Base-by-base conservation (phyloP, 2,113 vertebrate genomes). In the Gulo gulo region DNA sequence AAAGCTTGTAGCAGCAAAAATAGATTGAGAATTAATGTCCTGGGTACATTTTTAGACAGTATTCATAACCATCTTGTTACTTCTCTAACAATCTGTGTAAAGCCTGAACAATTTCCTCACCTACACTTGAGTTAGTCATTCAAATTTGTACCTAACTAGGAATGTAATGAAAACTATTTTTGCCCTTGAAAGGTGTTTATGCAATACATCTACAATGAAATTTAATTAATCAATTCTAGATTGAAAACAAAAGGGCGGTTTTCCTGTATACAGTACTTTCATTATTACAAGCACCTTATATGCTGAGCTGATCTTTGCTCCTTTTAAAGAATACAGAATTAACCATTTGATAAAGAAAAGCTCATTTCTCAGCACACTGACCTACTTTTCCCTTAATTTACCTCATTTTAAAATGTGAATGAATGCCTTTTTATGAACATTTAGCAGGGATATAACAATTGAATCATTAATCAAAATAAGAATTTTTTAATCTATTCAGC, bases 401-500 rank as follows among this genome's bases (percentile, higher is more conserved):
- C 61, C 52, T 96, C 92, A 91, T 81, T 96, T 96, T 78, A 84
- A 94, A 96, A 97, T 88, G 50, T 90, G 87, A 96, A 69, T 97
- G 87, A 94, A 97, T 89, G 73, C 34, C 21, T 80, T 96, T 94
- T 96, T 79, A 93, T 92, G 81, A 97, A 95, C 96, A 97, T 95
- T 97, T 97, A 97, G 47, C 59, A 73, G 16, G 91, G 71, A 91
- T 94, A 96, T 80, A 96, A 97, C 76, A 96, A 97, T 88, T 76
- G 71, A 94, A 94, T 95, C 80, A 95, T 92, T 96, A 88, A 92
- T 96, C 69, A 85, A 97, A 96, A 97, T 93, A 97, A 96, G 67
- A n/a, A 69, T 88, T 95, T 95, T 95, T 92, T 74, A 59, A 88
- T 91, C 63, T 93, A 69, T 91, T 97, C 76, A 88, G 71, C 65